phyloP scores from a whole-genome alignment of 1,140 invertebrate genomes.

The Solen grandis region DNA sequence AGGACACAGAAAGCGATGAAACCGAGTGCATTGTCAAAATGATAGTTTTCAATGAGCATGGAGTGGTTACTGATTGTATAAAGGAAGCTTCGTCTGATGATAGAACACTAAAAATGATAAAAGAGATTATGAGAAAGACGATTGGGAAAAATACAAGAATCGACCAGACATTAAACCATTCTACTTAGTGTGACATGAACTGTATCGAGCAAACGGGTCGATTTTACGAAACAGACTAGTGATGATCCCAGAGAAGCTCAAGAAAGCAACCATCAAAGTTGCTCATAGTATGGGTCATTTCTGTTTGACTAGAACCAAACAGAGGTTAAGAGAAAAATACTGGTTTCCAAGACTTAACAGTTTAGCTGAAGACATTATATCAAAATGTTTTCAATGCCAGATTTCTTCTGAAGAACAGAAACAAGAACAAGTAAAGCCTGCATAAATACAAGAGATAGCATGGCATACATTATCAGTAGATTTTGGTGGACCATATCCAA shows the following conservation, averaged over 20 bases:
- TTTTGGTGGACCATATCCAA: slow-evolving; percentile 62
- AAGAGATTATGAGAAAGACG: slow-evolving; percentile 3
- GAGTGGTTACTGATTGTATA: not conserved
- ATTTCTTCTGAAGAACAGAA: slow-evolving; percentile 33
- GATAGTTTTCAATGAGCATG: slow-evolving; percentile 33
- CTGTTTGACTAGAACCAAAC: slow-evolving; percentile 62
- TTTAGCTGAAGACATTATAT: slow-evolving; percentile 49
- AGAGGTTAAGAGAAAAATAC: slow-evolving; percentile 54
- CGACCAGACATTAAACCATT: slow-evolving; percentile 28
- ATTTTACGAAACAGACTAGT: slow-evolving; percentile 51
- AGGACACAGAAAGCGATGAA: slow-evolving; percentile 9
- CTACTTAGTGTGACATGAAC: slow-evolving; percentile 44
- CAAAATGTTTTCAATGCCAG: slow-evolving; percentile 57
- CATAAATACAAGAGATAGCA: slow-evolving; percentile 56
- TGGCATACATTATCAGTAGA: slow-evolving; percentile 60
- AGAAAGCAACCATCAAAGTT: slow-evolving; percentile 44
- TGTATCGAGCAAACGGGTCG: slow-evolving; percentile 25
- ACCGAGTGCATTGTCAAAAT: slow-evolving; percentile 13
- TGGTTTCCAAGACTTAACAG: slow-evolving; percentile 59
- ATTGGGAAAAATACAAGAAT: slow-evolving; percentile 11
- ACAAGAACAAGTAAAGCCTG: slow-evolving; percentile 36
- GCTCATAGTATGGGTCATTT: slow-evolving; percentile 56
- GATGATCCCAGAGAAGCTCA: slow-evolving; percentile 54
- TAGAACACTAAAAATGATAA: slow-evolving; percentile 3
- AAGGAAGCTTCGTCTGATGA: not conserved